Evolutionary conservation across 92 coral and sea anemone species (phyloP), one percentile per base, ranked within the genome.

Genomic region (Epizoanthus scotinus): DNA sequence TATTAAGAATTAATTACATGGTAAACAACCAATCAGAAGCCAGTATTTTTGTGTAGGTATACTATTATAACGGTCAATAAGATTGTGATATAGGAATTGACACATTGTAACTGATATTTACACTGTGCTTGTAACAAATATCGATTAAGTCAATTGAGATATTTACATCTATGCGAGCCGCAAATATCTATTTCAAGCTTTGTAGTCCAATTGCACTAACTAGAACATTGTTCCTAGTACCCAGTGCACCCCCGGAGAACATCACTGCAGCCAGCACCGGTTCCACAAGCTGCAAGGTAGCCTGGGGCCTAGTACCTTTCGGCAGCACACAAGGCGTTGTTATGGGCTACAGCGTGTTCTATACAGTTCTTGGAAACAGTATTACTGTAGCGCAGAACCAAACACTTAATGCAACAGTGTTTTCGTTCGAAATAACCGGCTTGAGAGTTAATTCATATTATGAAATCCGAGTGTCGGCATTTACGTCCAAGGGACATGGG

Each of bases 231-330:
- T 14, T 29, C 44, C 47, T 62, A 63, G 69, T 18, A 14, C 69
- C 69, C 25, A 63, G 18, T 28, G 69, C 69, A 63, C 38, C 69
- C n/a, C 69, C 69, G 44, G 36, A 10, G 29, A 14, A 38, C 7
- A 29, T 63, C 8, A 29, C 69, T 63, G 69, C 69, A 14, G 29
- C 29, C 22, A n/a, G 36, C 20, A 26, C 44, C 22, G 29, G 47
- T 63, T 63, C 69, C 36, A 63, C 40, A 14, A 63, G 69, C 36
- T 63, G 69, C 69, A 63, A 63, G 18, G 69, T 63, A 63, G 18
- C 28, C 40, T 63, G 69, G 69, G 69, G 69, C n/a, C 44, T 44
- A 29, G 69, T 63, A 6, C 69, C 69, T 63, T 20, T 12, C 44
- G 26, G 13, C 69, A 22, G 29, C 40, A 63, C 44, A 1, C n/a